Base-by-base conservation (phyloP, 2,113 vertebrate species). In the Nibea albiflora region DNA sequence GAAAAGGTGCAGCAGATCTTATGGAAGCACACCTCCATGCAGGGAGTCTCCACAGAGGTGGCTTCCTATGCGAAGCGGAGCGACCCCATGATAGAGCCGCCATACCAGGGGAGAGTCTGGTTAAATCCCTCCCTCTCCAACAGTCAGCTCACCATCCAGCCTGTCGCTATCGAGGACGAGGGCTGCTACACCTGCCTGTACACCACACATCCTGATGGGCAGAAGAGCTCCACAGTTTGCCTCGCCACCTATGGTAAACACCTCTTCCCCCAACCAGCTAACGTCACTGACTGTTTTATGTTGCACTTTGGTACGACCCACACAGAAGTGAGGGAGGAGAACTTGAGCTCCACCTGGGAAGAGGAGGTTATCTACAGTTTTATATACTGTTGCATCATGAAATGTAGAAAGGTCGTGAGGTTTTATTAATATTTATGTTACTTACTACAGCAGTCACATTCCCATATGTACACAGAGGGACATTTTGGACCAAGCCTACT, bases 161-260 rank as follows among this genome's bases (percentile, higher is more conserved):
- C 95, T 0, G 94, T 96, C 46, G 19, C 68, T 1, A 83, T 90
- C 49, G 81, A 89, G 81, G 95, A 96, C 6, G 95, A 96, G 77
- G 95, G 93, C 56, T 96, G 95, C 91, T 95, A 95, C 90, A 93
- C 91, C 65, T 96, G 95, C 78, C 65, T 93, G 75, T 96, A 92
- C 67, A 73, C 90, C 85, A 92, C 87, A 4, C 80, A 72, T 20
- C 46, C 76, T 0, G 92, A 93, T 0, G 93, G 90, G 22, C 86
- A 31, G 2, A 94, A 93, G 87, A 95, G 80, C 39, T 84, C 91
- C 57, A 90, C 68, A 1, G 81, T 92, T 57, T 96, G 95, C 87
- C 94, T 96, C 79, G 84, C 91, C 50, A 91, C 93, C 9, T 95
- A 89, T 31, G 95, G 94, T 94, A 92, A 88, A 57, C 35, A 28